Base-by-base conservation (phyloP, 2,113 vertebrate genomes). In the Illadopsis cleaveri region DNA sequence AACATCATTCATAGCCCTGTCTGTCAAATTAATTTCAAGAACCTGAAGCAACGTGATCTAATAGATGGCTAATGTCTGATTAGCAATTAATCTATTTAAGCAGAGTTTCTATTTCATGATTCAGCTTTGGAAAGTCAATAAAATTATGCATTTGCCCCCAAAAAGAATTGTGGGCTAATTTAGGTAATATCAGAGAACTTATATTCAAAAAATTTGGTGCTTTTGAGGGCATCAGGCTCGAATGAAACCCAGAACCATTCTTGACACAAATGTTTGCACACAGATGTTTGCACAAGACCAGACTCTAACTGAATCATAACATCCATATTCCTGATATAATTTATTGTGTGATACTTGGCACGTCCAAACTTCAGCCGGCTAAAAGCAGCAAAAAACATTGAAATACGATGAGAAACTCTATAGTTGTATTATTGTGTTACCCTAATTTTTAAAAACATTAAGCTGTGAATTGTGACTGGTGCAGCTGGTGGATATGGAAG, bases 401-500 rank as follows among this genome's bases (percentile, higher is more conserved):
- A 64, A 81, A 81, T 42, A 31, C 0, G 15, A 62, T 78, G 76
- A 95, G 60, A 87, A 96, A 71, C 4, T 81, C 66, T 70, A 47
- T 83, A 68, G 86, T 76, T 70, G 53, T 40, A 58, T 66, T 58
- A 82, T 57, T 90, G 56, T 91, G 70, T 66, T 82, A 48, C 56
- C 79, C 69, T 93, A 82, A 78, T 88, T 94, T 89, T 86, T 65
- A 42, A 71, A 94, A 96, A 91, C 86, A 91, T 60, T 25, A 42
- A n/a, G 25, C 47, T 68, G 14, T 44, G 72, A 84, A 96, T 96
- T 92, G 96, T 94, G 89, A 24, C 65, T 80, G 65, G 65, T 89
- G 64, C 96, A 94, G 93, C 84, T 96, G 90, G 81, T 93, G 80
- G 95, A 95, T 96, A 72, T 96, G 60, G 53, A 42, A 86, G 84